These are phyloP conservation scores for Pelosia muscerda DNA, from an alignment of 2,888 invertebrate species.

Conservation along the genomic window DNA sequence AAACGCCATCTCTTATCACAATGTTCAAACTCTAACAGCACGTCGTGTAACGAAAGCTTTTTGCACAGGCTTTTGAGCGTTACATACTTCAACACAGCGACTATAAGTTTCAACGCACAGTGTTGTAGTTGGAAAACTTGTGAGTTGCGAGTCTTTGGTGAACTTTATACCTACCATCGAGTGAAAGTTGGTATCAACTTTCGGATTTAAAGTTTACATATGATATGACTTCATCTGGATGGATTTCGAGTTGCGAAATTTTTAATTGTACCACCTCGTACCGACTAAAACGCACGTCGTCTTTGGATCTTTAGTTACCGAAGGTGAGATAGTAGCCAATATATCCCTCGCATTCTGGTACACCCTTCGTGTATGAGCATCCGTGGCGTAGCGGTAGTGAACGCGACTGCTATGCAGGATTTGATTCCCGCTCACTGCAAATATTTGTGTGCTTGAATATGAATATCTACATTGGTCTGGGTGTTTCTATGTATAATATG, in stretches of 20 bases:
- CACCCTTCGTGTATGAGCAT: too few species aligned
- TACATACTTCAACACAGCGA: constrained; percentile 52
- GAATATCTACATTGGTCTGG: too few species aligned
- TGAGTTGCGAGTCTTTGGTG: constrained; percentile 11
- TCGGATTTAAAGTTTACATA: neutral
- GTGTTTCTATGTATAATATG: too few species aligned
- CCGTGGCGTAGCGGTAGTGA: too few species aligned
- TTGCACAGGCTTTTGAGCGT: constrained; percentile 70
- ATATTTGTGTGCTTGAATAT: too few species aligned
- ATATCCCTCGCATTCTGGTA: too few species aligned
- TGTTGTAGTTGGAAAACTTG: constrained; percentile 18
- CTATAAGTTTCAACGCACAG: constrained; percentile 12
- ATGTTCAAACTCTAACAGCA: constrained; percentile 28
- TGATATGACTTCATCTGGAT: neutral
- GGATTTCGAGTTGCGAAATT: neutral
- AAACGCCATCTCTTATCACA: constrained; percentile 41
- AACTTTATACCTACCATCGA: constrained; percentile 11
- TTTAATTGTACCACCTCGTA: neutral
- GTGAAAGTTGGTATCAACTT: constrained; percentile 16
- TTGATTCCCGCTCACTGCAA: too few species aligned
- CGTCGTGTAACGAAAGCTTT: constrained; percentile 59
- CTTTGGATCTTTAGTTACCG: too few species aligned
- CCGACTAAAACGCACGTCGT: too few species aligned
- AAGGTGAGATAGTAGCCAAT: too few species aligned
- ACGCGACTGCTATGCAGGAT: too few species aligned